Percentiles rank a stretch among this genome's conserved stretches.
Evolutionary conservation across 2,888 invertebrate genomes (phyloP).

Genomic region (Allygus modestus): DNA sequence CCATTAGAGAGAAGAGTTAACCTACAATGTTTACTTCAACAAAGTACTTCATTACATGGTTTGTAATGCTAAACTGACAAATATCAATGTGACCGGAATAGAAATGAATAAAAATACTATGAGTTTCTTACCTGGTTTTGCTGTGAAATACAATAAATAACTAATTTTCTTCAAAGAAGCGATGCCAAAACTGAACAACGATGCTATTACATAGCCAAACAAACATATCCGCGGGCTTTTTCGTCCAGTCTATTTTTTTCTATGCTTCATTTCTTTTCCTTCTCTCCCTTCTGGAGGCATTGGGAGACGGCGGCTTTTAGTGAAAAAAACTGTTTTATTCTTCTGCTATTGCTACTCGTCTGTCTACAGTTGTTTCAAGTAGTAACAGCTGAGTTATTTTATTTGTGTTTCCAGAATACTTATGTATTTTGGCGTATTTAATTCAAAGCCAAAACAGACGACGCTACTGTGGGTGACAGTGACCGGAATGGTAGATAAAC

Average conservation of each 20-base stretch:
- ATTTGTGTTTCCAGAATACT: background rate
- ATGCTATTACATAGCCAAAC: background rate
- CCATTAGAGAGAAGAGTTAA: no score
- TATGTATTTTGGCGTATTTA: background rate
- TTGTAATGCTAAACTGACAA: background rate
- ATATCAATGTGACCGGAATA: background rate
- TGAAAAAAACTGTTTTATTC: background rate
- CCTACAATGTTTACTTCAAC: no score
- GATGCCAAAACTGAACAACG: background rate
- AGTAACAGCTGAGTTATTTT: background rate
- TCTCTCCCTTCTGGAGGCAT: background rate
- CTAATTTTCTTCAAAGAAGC: background rate
- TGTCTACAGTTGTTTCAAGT: background rate
- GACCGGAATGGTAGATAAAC: constrained; percentile 1
- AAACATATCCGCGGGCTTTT: background rate
- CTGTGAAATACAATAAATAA: background rate
- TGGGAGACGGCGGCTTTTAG: background rate
- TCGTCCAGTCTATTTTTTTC: background rate
- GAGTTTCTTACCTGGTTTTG: background rate
- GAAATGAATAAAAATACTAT: background rate
- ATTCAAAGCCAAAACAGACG: background rate
- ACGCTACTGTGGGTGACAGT: background rate
- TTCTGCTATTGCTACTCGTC: background rate
- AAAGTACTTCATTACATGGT: no score
- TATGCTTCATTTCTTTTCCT: background rate